These are phyloP conservation scores for Liolophura sinensis DNA, from an alignment of 1,140 invertebrate species.

Conservation along the genomic window DNA sequence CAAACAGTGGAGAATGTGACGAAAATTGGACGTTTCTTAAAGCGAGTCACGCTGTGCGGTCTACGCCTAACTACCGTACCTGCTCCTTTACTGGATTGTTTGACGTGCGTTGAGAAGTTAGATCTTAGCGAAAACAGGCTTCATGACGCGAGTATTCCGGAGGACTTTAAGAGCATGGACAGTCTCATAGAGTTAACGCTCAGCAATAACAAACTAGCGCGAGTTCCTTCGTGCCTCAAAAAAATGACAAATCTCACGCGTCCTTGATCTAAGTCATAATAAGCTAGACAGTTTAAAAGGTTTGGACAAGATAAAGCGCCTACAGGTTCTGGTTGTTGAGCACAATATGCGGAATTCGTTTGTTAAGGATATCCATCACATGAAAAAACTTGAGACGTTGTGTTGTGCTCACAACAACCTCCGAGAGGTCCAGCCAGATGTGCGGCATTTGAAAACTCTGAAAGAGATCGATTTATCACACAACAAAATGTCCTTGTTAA, in stretches of 20 bases:
- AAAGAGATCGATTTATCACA: conserved; percentile 45
- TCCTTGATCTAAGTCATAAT: conserved; percentile 44
- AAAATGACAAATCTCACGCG: conserved; percentile 39
- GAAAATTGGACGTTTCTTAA: conserved; percentile 29
- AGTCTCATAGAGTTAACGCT: conserved; percentile 44
- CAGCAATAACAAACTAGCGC: conserved; percentile 42
- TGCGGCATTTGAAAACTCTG: conserved; percentile 38
- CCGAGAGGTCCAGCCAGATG: conserved; percentile 35
- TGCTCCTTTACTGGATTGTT: conserved; percentile 30
- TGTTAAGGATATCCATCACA: conserved; percentile 35
- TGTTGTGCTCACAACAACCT: conserved; percentile 40
- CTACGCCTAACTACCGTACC: conserved; percentile 35
- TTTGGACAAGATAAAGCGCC: conserved; percentile 39
- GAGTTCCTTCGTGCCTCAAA: conserved; percentile 33
- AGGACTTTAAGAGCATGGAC: conserved; percentile 37
- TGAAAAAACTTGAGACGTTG: conserved; percentile 44
- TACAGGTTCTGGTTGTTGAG: conserved; percentile 48
- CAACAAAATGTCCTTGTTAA: conserved; percentile 46
- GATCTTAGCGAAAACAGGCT: conserved; percentile 48
- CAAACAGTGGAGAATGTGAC: conserved; percentile 45
- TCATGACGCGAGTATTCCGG: conserved; percentile 38
- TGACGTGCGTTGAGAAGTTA: conserved; percentile 42
- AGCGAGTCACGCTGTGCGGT: conserved; percentile 31
- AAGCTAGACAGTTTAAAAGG: conserved; percentile 39
- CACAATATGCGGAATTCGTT: conserved; percentile 44